Conservation (phyloP, 2,888 invertebrate genomes). For the Pilophorus perplexus region DNA sequence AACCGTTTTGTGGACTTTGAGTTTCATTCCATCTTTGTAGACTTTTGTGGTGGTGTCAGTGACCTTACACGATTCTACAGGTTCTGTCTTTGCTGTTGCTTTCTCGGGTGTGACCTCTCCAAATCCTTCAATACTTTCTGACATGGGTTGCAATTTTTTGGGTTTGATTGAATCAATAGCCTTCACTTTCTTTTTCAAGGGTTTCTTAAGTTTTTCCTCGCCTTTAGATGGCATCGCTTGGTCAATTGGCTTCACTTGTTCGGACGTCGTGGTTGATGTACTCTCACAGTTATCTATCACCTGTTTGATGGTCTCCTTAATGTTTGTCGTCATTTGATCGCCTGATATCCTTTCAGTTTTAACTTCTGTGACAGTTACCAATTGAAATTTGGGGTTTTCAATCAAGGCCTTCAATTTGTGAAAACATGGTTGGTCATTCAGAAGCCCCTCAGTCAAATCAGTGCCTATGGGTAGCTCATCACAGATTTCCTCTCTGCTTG, state of each 20-base stretch:
- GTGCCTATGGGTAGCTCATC: constrained; percentile 27
- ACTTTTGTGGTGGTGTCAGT: not conserved
- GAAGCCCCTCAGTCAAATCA: not conserved
- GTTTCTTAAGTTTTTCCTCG: constrained; percentile 52
- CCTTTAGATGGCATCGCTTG: constrained; percentile 48
- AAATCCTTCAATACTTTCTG: constrained; percentile 25
- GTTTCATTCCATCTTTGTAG: constrained; percentile 25
- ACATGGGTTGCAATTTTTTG: constrained; percentile 49
- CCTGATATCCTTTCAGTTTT: constrained; percentile 22
- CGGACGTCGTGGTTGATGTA: too few relatives aligned
- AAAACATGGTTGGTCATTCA: not conserved
- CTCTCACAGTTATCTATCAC: not conserved
- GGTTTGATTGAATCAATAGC: too few relatives aligned
- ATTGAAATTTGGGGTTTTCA: constrained; percentile 4
- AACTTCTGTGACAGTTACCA: constrained; percentile 28
- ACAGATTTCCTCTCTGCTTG: constrained; percentile 41
- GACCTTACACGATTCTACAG: not conserved
- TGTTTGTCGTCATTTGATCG: constrained; percentile 13
- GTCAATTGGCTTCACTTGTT: too few relatives aligned
- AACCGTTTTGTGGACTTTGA: constrained; percentile 21
- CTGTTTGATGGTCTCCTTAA: constrained; percentile 16
- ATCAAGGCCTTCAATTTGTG: constrained; percentile 18
- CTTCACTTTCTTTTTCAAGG: constrained; percentile 55
- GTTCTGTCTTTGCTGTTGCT: not conserved
- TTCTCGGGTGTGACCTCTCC: too few relatives aligned